Evolutionary conservation across 64 coral and sea anemone genomes (phyloP).

Genomic region (Orbicella faveolata): DNA sequence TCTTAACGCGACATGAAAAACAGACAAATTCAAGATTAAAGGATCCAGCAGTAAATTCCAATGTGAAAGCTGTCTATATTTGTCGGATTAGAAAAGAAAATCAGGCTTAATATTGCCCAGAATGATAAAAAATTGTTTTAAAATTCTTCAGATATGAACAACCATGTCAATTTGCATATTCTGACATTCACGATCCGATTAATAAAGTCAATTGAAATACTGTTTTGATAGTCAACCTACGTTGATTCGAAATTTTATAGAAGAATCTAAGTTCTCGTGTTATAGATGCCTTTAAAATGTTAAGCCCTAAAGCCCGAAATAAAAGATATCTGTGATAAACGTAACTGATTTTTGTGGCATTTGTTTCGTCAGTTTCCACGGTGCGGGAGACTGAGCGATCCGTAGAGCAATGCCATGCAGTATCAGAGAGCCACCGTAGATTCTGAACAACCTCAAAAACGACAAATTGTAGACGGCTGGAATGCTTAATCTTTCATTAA

Average conservation of each 20-base stretch:
- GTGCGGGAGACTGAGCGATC: not conserved
- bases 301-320: not conserved
- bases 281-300: not conserved
- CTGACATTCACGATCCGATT: not conserved
- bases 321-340: not conserved
- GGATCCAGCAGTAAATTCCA: not conserved
- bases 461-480: not conserved
- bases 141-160: not conserved
- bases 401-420: not conserved
- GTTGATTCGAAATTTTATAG: not conserved
- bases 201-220: not conserved
- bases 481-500: not conserved
- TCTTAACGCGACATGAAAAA: too few relatives aligned
- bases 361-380: not conserved
- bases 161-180: conserved; percentile 13
- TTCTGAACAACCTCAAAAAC: not conserved
- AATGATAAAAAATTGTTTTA: not conserved
- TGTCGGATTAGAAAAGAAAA: not conserved
- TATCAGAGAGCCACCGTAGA: not conserved
- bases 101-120: not conserved
- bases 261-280: not conserved
- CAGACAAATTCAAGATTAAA: too few relatives aligned
- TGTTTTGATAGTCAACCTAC: not conserved
- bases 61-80: not conserved
- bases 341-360: not conserved